Conservation (phyloP, 2,888 invertebrate species). For the Scaptomyza reducta region DNA sequence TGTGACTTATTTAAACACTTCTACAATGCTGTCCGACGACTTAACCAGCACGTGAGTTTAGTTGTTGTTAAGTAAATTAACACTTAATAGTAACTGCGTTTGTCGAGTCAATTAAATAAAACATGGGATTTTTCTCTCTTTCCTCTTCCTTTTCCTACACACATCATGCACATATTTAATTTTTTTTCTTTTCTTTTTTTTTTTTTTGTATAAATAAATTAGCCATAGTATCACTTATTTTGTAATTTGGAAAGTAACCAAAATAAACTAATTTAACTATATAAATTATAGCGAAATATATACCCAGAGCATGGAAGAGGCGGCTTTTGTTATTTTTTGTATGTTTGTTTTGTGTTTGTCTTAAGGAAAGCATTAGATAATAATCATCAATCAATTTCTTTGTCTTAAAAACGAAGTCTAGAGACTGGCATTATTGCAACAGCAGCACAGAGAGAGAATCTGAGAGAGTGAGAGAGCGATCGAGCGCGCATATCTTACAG, state of each 20-base stretch:
- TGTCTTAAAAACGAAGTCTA: slow-evolving; percentile 27
- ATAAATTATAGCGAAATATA: slow-evolving; percentile 67
- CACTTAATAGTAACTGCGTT: slow-evolving; percentile 67
- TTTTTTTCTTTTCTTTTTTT: slow-evolving; percentile 12
- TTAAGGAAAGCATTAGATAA: slow-evolving; percentile 69
- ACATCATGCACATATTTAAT: slow-evolving; percentile 25
- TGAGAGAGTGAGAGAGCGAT: slow-evolving; percentile 25
- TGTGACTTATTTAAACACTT: slow-evolving; percentile 14
- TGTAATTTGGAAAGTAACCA: slow-evolving; percentile 75
- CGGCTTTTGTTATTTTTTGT: slow-evolving; percentile 34
- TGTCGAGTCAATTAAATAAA: slow-evolving; percentile 49
- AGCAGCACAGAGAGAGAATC: neutral
- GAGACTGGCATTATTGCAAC: slow-evolving; percentile 24
- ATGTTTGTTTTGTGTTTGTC: neutral
- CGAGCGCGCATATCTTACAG: slow-evolving; percentile 34
- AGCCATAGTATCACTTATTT: slow-evolving; percentile 83
- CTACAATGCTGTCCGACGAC: slow-evolving; percentile 26
- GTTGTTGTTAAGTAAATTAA: slow-evolving; percentile 69
- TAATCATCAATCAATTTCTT: slow-evolving; percentile 17
- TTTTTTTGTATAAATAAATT: slow-evolving; percentile 73
- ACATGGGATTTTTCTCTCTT: slow-evolving; percentile 27
- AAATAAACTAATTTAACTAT: slow-evolving; percentile 74
- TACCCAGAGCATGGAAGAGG: slow-evolving; percentile 72
- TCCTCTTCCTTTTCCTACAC: neutral
- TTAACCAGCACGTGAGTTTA: slow-evolving; percentile 35